Conservation (phyloP, 2,113 vertebrate genomes). For the Gila orcuttii region DNA sequence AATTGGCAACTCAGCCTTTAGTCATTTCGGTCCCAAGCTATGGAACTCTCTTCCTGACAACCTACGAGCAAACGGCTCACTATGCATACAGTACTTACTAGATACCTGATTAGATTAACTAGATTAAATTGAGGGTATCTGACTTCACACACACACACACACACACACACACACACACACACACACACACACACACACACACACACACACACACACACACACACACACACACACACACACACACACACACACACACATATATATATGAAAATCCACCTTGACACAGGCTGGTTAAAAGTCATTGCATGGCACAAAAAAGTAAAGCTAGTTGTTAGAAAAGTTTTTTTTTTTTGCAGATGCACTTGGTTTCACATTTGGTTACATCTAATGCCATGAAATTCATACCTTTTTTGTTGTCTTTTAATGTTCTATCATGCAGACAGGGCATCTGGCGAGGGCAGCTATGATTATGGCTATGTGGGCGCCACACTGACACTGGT, state of each 20-base stretch:
- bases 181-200: too few relatives aligned
- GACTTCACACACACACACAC: neutral
- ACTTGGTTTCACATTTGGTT: neutral
- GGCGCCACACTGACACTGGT: conserved; percentile 63
- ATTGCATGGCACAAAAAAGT: neutral
- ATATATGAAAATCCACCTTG: neutral
- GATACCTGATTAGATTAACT: too few relatives aligned
- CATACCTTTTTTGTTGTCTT: neutral
- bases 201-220: too few relatives aligned
- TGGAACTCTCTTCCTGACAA: too few relatives aligned
- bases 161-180: too few relatives aligned
- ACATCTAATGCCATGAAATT: neutral
- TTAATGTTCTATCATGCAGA: conserved; percentile 21
- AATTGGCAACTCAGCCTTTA: too few relatives aligned
- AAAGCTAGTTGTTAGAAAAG: neutral
- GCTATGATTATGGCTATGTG: conserved; percentile 69
- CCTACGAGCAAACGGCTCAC: too few relatives aligned
- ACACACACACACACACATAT: too few relatives aligned
- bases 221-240: too few relatives aligned
- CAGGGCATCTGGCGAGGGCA: conserved; percentile 57
- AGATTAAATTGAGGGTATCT: neutral
- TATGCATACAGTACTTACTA: too few relatives aligned
- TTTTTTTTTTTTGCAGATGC: neutral
- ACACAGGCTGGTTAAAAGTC: neutral
- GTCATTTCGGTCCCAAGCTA: too few relatives aligned